Percentiles rank a stretch among this genome's conserved stretches.
Evolutionary conservation across 2,113 vertebrate species (phyloP).

Genomic region (Scortum barcoo): DNA sequence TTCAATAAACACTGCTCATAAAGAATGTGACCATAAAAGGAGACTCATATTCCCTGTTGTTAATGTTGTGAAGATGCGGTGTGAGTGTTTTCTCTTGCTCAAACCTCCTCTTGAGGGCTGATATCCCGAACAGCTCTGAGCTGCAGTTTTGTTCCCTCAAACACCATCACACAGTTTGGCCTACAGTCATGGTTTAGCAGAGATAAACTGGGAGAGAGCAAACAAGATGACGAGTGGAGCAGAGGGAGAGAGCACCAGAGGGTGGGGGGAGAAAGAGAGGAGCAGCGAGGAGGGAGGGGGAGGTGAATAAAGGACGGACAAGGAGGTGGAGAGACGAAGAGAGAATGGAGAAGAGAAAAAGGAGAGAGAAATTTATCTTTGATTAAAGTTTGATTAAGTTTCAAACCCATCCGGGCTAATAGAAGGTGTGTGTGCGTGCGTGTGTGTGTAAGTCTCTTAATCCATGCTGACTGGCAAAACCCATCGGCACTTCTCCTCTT

Average conservation of each 20-base stretch:
- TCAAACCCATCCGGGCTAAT: background rate
- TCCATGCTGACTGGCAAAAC: background rate
- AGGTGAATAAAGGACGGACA: background rate
- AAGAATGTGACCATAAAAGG: constrained; percentile 24
- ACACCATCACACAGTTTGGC: constrained; percentile 95
- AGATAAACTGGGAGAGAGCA: constrained; percentile 88
- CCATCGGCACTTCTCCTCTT: background rate
- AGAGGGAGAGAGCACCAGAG: background rate
- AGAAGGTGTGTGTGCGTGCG: background rate
- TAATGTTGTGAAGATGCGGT: constrained; percentile 17
- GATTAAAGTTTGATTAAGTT: constrained; percentile 22
- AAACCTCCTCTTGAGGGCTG: constrained; percentile 91
- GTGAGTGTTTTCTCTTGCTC: background rate
- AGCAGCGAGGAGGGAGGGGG: background rate
- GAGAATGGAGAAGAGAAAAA: too few species aligned
- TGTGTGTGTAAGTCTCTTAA: background rate
- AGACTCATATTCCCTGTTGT: background rate
- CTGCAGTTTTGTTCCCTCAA: constrained; percentile 89
- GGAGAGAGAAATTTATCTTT: background rate
- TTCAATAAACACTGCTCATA: constrained; percentile 31
- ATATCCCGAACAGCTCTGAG: constrained; percentile 90
- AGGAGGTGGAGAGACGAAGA: background rate
- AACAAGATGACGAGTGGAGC: constrained; percentile 3
- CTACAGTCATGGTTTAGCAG: constrained; percentile 97
- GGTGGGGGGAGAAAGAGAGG: background rate